These are phyloP conservation scores for Sylvilagus bachmani DNA, from an alignment of 2,113 vertebrate genomes.

Conservation along the genomic window DNA sequence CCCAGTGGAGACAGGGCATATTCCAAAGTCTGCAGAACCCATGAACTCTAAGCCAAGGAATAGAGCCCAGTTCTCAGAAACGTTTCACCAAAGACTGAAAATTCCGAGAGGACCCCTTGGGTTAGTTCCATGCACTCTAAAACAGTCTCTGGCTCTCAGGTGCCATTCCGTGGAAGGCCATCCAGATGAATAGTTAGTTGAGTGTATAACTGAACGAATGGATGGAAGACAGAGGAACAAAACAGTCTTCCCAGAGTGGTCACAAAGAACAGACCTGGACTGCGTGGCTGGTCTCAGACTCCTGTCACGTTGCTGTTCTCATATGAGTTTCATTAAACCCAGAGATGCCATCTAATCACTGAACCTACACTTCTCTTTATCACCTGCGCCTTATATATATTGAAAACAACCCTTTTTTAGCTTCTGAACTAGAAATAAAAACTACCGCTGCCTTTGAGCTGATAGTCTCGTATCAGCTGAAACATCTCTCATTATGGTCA, in stretches of 20 bases:
- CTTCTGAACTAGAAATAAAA: slow-evolving; percentile 49
- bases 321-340: slow-evolving; percentile 43
- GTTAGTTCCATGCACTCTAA: background rate
- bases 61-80: background rate
- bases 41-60: background rate
- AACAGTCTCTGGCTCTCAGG: background rate
- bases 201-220: background rate
- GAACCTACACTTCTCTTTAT: background rate
- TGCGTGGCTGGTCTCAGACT: background rate
- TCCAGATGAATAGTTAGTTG: background rate
- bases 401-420: background rate
- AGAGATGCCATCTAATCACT: background rate
- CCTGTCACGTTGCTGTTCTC: background rate
- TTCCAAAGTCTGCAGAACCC: background rate
- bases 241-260: background rate
- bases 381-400: background rate
- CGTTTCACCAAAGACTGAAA: background rate
- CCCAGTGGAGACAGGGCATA: background rate
- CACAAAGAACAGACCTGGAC: background rate
- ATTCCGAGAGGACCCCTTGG: background rate
- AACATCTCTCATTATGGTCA: slow-evolving; percentile 51
- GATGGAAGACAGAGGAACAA: background rate
- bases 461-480: background rate
- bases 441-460: background rate
- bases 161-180: background rate